Base-by-base conservation (phyloP, 2,113 vertebrate genomes). In the Saimiri boliviensis region DNA sequence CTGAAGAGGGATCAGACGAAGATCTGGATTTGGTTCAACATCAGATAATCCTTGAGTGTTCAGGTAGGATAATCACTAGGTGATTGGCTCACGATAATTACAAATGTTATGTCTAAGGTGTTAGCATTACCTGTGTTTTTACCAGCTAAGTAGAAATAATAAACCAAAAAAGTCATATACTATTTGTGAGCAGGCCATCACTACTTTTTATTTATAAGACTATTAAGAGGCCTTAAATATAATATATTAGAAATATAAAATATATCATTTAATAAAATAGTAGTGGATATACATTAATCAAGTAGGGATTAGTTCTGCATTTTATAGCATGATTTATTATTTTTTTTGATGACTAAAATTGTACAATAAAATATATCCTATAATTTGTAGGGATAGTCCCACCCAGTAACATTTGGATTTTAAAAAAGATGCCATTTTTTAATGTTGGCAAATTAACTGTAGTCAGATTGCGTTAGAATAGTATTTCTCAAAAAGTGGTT, bases 21-120 rank as follows among this genome's bases (percentile, higher is more conserved):
- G 70, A 0, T 0, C 16, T 6, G 6, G 80, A 92, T 71, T 42
- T 82, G 42, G 21, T 16, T 84, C 96, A 97, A n/a, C 66, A 35
- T 79, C 93, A 95, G 63, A 93, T 32, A 76, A 10, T n/a, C 52
- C 6, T 6, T 0, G 12, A 97, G 66, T 23, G 70, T 54, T 88
- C 98, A 98, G 98, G 98, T 98, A 86, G 93, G 98, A n/a, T 71
- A 94, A 47, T 80, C n/a, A 58, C 11, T n/a, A 60, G 4, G 30
- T 60, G 74, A 89, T 7, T 77, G 63, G n/a, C 42, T 76, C 60
- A 63, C 96, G 81, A 70, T 42, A 76, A 82, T 40, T 66, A 47
- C 2, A 87, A 74, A 76, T 83, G 14, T 30, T 52, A 30, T 30
- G 56, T 74, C 86, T 90, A 89, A 93, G 87, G 86, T 89, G 81